These are phyloP conservation scores for Siniperca undulata DNA, from an alignment of 2,797 vertebrate genomes.

Conservation along the genomic window DNA sequence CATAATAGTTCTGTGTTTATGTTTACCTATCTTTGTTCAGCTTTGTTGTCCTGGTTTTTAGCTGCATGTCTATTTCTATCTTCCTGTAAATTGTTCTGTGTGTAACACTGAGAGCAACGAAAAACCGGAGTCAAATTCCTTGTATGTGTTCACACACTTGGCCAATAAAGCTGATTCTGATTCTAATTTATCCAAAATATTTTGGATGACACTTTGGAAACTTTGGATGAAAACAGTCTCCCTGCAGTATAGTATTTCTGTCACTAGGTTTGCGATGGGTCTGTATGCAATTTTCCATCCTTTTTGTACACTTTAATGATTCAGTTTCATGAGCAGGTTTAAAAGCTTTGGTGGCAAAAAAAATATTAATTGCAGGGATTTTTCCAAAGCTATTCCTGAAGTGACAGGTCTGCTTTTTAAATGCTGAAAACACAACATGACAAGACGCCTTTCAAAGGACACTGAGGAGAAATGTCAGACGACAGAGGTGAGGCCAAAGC, in stretches of 20 bases:
- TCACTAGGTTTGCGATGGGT: background rate
- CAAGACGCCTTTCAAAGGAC: slow-evolving; percentile 8
- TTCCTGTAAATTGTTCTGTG: too few species aligned
- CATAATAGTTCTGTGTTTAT: too few species aligned
- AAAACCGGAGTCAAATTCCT: too few species aligned
- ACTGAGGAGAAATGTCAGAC: slow-evolving; percentile 48
- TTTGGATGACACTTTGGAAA: background rate
- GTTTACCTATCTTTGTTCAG: too few species aligned
- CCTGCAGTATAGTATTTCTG: background rate
- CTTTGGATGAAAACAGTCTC: background rate
- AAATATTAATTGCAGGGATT: background rate
- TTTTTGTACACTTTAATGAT: too few species aligned
- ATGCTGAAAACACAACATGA: slow-evolving; percentile 9
- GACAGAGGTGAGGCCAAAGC: slow-evolving; percentile 23
- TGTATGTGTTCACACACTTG: too few species aligned
- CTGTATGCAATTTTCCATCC: too few species aligned
- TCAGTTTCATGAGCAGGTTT: background rate
- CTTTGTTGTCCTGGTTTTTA: too few species aligned
- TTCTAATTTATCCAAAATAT: background rate
- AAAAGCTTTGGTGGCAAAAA: background rate
- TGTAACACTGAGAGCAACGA: too few species aligned
- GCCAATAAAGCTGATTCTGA: too few species aligned
- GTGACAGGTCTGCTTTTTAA: slow-evolving; percentile 5
- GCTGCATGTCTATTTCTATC: too few species aligned
- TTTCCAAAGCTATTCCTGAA: background rate